Percentiles rank a stretch among this genome's conserved stretches.
Conservation (phyloP, 2,888 invertebrate genomes). For the Caenorhabditis sp. region DNA sequence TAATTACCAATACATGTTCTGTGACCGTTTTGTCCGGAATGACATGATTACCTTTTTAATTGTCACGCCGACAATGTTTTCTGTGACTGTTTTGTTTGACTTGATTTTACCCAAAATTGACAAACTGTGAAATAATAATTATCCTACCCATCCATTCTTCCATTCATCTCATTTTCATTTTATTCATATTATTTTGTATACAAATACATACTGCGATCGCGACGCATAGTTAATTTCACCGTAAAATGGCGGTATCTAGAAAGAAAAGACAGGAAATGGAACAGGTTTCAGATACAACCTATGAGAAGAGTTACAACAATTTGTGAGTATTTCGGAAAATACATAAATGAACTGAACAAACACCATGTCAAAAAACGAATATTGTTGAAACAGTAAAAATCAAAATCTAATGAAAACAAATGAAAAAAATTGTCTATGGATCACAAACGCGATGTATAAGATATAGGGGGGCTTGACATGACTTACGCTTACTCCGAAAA, state of each 20-base stretch:
- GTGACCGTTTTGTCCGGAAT: neutral
- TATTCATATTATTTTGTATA: neutral
- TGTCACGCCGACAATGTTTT: neutral
- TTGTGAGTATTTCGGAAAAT: too few species aligned
- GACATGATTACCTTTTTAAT: neutral
- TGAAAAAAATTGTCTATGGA: too few species aligned
- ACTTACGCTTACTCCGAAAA: too few species aligned
- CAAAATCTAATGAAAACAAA: too few species aligned
- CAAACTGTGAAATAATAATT: neutral
- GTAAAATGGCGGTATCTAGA: neutral
- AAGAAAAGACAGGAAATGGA: neutral
- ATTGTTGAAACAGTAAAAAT: too few species aligned
- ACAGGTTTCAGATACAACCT: neutral
- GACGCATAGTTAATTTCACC: neutral
- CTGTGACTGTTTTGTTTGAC: neutral
- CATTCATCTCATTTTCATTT: slow-evolving; percentile 1
- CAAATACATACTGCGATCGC: neutral
- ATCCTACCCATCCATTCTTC: neutral
- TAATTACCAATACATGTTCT: neutral
- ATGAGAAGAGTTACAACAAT: too few species aligned
- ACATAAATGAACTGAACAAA: too few species aligned
- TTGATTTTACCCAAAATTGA: neutral
- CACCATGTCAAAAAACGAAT: too few species aligned
- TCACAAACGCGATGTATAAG: too few species aligned
- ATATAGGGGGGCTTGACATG: too few species aligned